A percentile compares a stretch with the other conserved stretches of the same genome.
Conservation (phyloP, 2,888 invertebrate genomes). For the Temnothorax unifasciatus region DNA sequence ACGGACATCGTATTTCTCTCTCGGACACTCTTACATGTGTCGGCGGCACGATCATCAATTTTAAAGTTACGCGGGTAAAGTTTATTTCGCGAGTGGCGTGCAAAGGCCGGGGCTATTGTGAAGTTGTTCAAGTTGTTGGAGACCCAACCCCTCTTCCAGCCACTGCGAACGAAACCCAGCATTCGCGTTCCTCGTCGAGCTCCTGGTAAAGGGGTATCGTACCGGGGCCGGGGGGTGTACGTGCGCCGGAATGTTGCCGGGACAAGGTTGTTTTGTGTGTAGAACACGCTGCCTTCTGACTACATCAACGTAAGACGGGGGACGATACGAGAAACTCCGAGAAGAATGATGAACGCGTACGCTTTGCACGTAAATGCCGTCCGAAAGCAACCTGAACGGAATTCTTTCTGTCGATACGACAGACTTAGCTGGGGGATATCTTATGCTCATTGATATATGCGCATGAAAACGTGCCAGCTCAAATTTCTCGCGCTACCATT, state of each 20-base stretch:
- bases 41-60: slow-evolving; percentile 79
- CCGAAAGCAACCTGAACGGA: not conserved
- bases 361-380: slow-evolving; percentile 9
- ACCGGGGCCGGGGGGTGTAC: slow-evolving; percentile 58
- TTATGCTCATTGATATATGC: slow-evolving; percentile 7
- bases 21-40: slow-evolving; percentile 73
- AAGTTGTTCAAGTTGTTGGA: slow-evolving; percentile 79
- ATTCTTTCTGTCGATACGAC: not conserved
- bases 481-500: slow-evolving; percentile 15
- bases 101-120: slow-evolving; percentile 77
- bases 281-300: slow-evolving; percentile 24
- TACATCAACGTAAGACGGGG: slow-evolving; percentile 15
- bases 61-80: slow-evolving; percentile 81
- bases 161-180: slow-evolving; percentile 60
- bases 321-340: slow-evolving; percentile 17
- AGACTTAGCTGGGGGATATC: not conserved
- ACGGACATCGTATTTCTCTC: slow-evolving; percentile 29
- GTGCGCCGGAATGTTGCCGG: slow-evolving; percentile 47
- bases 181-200: slow-evolving; percentile 61
- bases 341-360: slow-evolving; percentile 1
- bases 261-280: slow-evolving; percentile 31
- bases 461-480: not conserved
- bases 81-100: slow-evolving; percentile 75
- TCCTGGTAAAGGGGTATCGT: slow-evolving; percentile 57
- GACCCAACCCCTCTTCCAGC: slow-evolving; percentile 33